A percentile compares a stretch with the other conserved stretches of the same genome.
phyloP scores from a whole-genome alignment of 2,797 vertebrate genomes.

The Anguilla pacifica region DNA sequence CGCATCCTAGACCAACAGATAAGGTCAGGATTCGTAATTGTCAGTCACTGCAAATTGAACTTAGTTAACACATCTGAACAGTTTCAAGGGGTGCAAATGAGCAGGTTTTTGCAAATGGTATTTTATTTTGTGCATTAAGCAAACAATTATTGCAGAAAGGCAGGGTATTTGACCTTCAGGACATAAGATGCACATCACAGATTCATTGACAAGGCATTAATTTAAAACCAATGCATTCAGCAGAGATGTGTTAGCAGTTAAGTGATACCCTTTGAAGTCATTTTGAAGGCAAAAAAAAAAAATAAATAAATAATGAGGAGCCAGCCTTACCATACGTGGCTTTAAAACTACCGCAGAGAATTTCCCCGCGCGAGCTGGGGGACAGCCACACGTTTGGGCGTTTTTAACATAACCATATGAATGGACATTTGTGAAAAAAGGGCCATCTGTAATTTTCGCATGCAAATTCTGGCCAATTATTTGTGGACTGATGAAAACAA shows the following conservation, averaged over 20 bases:
- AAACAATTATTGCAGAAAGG: slow-evolving; percentile 88
- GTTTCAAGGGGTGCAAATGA: slow-evolving; percentile 89
- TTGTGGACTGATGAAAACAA: slow-evolving; percentile 33
- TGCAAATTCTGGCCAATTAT: slow-evolving; percentile 35
- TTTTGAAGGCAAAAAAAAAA: slow-evolving; percentile 56
- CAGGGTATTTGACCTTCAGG: slow-evolving; percentile 78
- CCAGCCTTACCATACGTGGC: slow-evolving; percentile 58
- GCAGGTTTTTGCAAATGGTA: slow-evolving; percentile 71
- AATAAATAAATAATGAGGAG: slow-evolving; percentile 54
- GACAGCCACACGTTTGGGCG: slow-evolving; percentile 54
- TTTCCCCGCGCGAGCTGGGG: slow-evolving; percentile 45
- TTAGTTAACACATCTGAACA: slow-evolving; percentile 89
- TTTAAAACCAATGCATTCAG: slow-evolving; percentile 85
- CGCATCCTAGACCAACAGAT: slow-evolving; percentile 81
- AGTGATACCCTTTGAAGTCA: slow-evolving; percentile 77
- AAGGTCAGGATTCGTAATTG: slow-evolving; percentile 74
- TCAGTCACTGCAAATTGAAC: slow-evolving; percentile 81
- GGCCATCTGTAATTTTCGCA: slow-evolving; percentile 29
- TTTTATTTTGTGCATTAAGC: slow-evolving; percentile 77
- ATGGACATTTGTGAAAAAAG: slow-evolving; percentile 63
- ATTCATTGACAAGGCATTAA: slow-evolving; percentile 89
- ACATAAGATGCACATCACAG: slow-evolving; percentile 76
- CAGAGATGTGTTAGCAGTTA: slow-evolving; percentile 80
- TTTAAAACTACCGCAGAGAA: slow-evolving; percentile 63
- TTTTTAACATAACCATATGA: slow-evolving; percentile 68